A percentile compares a stretch with the other conserved stretches of the same genome.
phyloP scores from a whole-genome alignment of 30 jellyfish, hydroid and myxozoan species.

The Chrysaora quinquecirrha region DNA sequence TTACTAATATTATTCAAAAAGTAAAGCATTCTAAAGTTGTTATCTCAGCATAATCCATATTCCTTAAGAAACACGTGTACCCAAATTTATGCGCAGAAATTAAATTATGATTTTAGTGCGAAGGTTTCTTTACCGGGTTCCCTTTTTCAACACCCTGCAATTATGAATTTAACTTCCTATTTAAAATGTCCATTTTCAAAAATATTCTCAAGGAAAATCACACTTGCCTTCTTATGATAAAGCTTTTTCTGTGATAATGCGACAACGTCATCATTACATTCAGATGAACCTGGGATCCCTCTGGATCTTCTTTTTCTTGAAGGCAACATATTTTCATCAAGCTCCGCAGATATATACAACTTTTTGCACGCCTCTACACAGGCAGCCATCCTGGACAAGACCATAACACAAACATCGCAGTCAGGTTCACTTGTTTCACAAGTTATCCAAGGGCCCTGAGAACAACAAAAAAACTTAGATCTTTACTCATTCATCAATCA shows the following conservation, averaged over 20 bases:
- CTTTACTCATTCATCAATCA: no score
- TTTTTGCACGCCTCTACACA: constrained; percentile 46
- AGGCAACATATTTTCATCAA: constrained; percentile 33
- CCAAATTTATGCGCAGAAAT: no score
- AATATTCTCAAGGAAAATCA: background rate
- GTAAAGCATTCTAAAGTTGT: no score
- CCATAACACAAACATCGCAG: background rate
- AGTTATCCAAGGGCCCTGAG: background rate
- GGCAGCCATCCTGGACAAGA: constrained; percentile 54
- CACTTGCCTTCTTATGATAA: background rate
- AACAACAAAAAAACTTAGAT: no score
- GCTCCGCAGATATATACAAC: constrained; percentile 27
- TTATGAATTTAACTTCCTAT: no score
- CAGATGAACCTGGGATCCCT: background rate
- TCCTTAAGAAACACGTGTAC: no score
- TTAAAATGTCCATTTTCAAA: no score
- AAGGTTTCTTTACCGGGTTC: no score
- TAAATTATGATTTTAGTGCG: no score
- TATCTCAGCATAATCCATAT: no score
- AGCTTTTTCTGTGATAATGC: constrained; percentile 1
- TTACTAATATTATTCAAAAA: no score
- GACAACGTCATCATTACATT: background rate
- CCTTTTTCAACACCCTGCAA: no score
- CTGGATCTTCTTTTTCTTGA: background rate
- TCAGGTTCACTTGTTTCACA: background rate